Evolutionary conservation across 2,888 invertebrate species (phyloP).

Genomic region (Mycogona germanica): DNA sequence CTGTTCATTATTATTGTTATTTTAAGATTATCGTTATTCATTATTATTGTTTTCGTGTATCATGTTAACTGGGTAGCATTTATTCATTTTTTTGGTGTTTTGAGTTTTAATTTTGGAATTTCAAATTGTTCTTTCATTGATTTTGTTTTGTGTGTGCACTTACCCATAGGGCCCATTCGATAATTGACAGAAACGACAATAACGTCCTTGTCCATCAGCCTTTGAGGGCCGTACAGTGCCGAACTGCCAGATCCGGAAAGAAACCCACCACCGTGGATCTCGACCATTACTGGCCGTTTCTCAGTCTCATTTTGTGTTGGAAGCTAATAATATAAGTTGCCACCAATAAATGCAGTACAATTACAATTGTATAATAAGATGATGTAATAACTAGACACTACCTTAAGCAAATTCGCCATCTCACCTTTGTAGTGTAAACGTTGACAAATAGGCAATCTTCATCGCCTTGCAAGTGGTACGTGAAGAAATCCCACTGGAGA

Average conservation of each 20-base stretch:
- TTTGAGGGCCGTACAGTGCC: constrained; percentile 35
- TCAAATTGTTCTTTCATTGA: background rate
- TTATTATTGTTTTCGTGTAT: too few species aligned
- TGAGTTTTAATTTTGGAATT: background rate
- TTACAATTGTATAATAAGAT: background rate
- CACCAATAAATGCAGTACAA: background rate
- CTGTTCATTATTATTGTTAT: background rate
- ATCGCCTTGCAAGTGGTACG: constrained; percentile 5
- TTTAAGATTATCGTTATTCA: background rate
- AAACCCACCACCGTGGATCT: constrained; percentile 32
- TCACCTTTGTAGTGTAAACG: constrained; percentile 15
- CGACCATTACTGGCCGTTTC: constrained; percentile 30
- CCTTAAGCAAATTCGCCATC: too few species aligned
- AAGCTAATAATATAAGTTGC: background rate
- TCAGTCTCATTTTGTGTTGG: constrained; percentile 22
- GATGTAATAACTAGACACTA: background rate
- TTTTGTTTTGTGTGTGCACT: background rate
- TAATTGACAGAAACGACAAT: constrained; percentile 40
- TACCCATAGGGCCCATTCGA: constrained; percentile 37
- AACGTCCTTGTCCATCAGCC: constrained; percentile 38
- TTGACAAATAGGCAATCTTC: constrained; percentile 20
- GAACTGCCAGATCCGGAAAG: constrained; percentile 24
- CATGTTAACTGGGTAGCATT: background rate
- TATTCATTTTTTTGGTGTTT: background rate
- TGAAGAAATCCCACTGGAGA: constrained; percentile 6